Percentiles rank a stretch among this genome's conserved stretches.
Evolutionary conservation across 2,888 invertebrate genomes (phyloP).

Genomic region (Eilema sororculum): DNA sequence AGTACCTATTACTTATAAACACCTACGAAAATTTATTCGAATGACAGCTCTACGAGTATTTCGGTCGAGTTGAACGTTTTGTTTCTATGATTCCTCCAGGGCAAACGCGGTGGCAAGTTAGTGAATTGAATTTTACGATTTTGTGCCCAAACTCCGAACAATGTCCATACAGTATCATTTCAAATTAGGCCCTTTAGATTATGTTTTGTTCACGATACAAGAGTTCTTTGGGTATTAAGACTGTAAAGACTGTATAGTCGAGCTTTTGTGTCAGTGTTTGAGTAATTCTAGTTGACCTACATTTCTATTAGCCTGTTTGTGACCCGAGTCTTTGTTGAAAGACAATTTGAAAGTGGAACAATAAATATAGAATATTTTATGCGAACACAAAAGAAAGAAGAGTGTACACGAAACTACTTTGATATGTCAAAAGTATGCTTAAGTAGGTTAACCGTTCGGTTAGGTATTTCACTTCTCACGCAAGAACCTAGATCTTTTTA

Average conservation of each 20-base stretch:
- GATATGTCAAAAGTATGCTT: neutral
- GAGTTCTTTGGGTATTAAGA: conserved; percentile 31
- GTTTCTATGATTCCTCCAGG: conserved; percentile 46
- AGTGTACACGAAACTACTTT: neutral
- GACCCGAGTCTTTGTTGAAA: neutral
- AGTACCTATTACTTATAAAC: too few relatives aligned
- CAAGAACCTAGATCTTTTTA: too few relatives aligned
- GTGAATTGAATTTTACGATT: conserved; percentile 63
- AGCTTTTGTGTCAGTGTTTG: conserved; percentile 8
- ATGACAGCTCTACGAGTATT: conserved; percentile 36
- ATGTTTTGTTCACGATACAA: conserved; percentile 36
- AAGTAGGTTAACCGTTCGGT: too few relatives aligned
- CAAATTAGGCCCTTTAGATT: conserved; percentile 44
- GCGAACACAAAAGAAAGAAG: neutral
- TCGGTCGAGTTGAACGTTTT: conserved; percentile 40
- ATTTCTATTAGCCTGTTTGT: neutral
- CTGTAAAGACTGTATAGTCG: neutral
- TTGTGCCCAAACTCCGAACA: conserved; percentile 43
- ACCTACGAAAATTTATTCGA: conserved; percentile 46
- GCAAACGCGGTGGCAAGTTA: conserved; percentile 45
- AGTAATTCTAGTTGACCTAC: conserved; percentile 16
- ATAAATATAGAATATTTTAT: neutral
- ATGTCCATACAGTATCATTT: conserved; percentile 42
- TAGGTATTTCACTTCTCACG: too few relatives aligned
- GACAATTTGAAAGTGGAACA: neutral